Evolutionary conservation across 2,113 vertebrate species (phyloP), one percentile per base, ranked within the genome.

Genomic region (Marcusenius ussheri): DNA sequence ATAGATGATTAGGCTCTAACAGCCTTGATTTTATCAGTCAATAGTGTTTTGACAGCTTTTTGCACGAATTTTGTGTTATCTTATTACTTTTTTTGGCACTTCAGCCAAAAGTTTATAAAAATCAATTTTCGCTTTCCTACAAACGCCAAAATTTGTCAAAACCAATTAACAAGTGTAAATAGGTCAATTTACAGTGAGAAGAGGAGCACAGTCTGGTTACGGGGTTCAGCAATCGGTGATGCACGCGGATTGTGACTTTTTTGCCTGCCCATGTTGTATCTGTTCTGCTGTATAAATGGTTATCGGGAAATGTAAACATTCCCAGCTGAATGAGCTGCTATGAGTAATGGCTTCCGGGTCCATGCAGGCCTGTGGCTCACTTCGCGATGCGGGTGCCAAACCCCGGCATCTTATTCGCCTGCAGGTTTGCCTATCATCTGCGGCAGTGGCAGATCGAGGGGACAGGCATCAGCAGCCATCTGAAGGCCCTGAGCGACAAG

Each of bases 391-490:
- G 1, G 58, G 83, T 45, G 39, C 51, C 24, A n/a, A 31, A 39
- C 17, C 35, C 45, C 15, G 10, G 19, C n/a, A 9, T 47, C 83
- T 31, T 74, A 10, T 13, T 17, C 39, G 92, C 8, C 3, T 15
- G 56, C 94, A 99, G 98, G 95, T 99, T 99, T 95, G 98, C 98
- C 0, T 99, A 99, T 93, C 98, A 99, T 93, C 96, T 99, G 91
- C 96, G 98, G 9, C 98, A 99, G 93, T 99, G 98, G 98, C 98
- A 99, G 95, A 99, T 99, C 88, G 98, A 99, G 93, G 98, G 98
- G 53, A 99, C 97, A 46, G 98, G 98, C 11, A 99, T 99, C 94
- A 98, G 98, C 96, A 99, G 98, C 93, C 98, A 99, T 93, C 96
- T 99, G 92, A 99, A 99, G 94, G 98, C 98, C 13, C 95, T 99